These are phyloP conservation scores for Esperia sulphurella DNA, from an alignment of 2,888 invertebrate species.

Conservation along the genomic window DNA sequence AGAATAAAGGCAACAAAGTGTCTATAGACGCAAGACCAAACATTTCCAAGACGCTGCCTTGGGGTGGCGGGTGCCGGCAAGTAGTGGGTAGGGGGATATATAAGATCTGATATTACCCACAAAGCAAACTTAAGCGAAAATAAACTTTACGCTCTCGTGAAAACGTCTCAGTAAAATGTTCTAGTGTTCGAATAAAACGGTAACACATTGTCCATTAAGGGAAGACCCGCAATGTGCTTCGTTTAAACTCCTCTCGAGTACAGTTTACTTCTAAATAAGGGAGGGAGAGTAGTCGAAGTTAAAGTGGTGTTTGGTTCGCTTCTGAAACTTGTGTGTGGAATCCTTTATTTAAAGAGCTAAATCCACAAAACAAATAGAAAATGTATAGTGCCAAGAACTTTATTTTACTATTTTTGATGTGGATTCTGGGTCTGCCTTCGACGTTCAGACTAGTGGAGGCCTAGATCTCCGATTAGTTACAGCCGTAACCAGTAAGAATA, in stretches of 20 bases:
- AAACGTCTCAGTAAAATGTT: not conserved
- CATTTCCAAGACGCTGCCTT: constrained; percentile 68
- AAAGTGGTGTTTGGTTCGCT: constrained; percentile 28
- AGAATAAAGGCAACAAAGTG: constrained; percentile 69
- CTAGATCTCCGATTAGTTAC: too few species aligned
- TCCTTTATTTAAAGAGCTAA: constrained; percentile 40
- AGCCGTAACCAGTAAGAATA: too few species aligned
- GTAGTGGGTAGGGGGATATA: constrained; percentile 23
- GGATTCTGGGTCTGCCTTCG: too few species aligned
- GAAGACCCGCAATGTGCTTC: constrained; percentile 50
- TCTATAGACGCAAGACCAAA: constrained; percentile 65
- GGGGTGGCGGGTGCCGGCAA: constrained; percentile 23
- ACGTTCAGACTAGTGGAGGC: too few species aligned
- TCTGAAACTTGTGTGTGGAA: constrained; percentile 34
- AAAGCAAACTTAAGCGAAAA: constrained; percentile 6
- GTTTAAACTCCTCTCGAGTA: constrained; percentile 26
- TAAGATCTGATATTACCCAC: not conserved
- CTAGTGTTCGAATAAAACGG: not conserved
- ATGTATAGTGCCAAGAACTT: not conserved
- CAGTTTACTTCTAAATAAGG: constrained; percentile 14
- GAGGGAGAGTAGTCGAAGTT: constrained; percentile 26
- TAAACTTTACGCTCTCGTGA: constrained; percentile 17
- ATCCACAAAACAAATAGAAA: constrained; percentile 19
- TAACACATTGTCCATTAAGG: constrained; percentile 45
- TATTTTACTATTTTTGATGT: too few species aligned